Evolutionary conservation across 2,797 vertebrate genomes (phyloP).

Genomic region (Otolemur crassicaudatus): DNA sequence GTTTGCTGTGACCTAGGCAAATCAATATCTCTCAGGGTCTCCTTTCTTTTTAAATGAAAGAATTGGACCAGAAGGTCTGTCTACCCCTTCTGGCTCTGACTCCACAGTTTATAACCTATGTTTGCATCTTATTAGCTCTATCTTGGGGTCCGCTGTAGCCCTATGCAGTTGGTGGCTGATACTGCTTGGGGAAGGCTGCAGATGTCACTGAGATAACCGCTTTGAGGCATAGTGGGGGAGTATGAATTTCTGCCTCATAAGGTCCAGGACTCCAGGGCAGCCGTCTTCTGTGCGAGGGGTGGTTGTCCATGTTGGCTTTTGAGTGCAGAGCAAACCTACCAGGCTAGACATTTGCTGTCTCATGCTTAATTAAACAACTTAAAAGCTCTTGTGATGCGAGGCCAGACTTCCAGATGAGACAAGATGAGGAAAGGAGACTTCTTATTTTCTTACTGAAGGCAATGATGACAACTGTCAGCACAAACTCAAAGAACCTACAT

Average conservation of each 20-base stretch:
- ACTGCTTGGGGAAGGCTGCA: not conserved
- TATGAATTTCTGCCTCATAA: not conserved
- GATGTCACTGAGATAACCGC: accelerated
- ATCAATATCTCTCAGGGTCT: not conserved
- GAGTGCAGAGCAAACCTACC: not conserved
- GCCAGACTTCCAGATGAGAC: not conserved
- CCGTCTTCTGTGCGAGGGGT: not conserved
- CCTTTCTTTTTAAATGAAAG: not conserved
- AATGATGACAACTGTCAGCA: accelerated
- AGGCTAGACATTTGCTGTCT: not conserved
- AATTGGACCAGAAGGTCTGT: not conserved
- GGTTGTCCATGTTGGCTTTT: not conserved
- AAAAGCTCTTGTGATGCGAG: not conserved
- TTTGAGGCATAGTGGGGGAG: not conserved
- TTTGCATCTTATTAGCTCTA: not conserved
- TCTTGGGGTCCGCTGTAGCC: not conserved
- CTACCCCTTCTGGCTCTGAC: not conserved
- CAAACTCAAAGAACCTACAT: not conserved
- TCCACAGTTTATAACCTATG: not conserved
- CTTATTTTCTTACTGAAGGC: not conserved
- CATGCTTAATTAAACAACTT: not conserved
- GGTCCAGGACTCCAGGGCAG: not conserved
- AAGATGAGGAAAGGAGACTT: not conserved
- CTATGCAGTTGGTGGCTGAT: not conserved
- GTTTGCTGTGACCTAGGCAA: not conserved